Conservation (phyloP, 2,113 vertebrate species). For the Zosterops pallidus region DNA sequence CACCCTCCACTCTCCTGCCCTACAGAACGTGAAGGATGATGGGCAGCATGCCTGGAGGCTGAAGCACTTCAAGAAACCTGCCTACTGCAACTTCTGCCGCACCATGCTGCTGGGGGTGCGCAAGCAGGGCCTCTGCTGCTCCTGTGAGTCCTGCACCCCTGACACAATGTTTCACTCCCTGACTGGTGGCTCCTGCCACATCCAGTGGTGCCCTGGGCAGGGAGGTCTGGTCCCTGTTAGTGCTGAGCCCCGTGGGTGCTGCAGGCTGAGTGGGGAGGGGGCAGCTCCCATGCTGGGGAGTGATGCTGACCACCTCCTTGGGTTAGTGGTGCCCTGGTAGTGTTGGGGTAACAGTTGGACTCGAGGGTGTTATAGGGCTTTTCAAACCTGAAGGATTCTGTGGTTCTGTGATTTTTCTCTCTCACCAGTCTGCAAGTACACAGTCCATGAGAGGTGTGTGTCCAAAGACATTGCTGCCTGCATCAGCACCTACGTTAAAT, state of each 20-base stretch:
- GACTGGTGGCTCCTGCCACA: accelerated
- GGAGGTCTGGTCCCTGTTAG: not conserved
- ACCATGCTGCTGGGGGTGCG: slow-evolving; percentile 90
- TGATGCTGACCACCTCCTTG: not conserved
- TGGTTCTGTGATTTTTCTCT: not conserved
- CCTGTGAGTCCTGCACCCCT: slow-evolving; percentile 72
- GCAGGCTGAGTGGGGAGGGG: not conserved
- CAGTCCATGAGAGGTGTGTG: slow-evolving; percentile 90
- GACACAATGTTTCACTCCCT: too few relatives aligned
- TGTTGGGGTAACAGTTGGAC: not conserved
- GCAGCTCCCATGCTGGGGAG: not conserved
- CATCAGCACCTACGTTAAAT: slow-evolving; percentile 92
- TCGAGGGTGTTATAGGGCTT: not conserved
- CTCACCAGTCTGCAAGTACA: slow-evolving; percentile 91
- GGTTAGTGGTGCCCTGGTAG: not conserved
- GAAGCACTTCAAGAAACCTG: slow-evolving; percentile 97
- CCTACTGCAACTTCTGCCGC: slow-evolving; percentile 95
- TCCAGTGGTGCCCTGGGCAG: not conserved
- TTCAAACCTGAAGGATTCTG: not conserved
- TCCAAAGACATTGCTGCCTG: slow-evolving; percentile 91
- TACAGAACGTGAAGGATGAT: slow-evolving; percentile 86
- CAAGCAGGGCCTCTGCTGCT: slow-evolving; percentile 95
- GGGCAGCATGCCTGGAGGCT: slow-evolving; percentile 92
- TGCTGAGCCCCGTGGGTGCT: not conserved
- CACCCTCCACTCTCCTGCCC: not conserved